These are phyloP conservation scores for Artibeus jamaicensis DNA, from an alignment of 2,797 vertebrate species.

Conservation along the genomic window DNA sequence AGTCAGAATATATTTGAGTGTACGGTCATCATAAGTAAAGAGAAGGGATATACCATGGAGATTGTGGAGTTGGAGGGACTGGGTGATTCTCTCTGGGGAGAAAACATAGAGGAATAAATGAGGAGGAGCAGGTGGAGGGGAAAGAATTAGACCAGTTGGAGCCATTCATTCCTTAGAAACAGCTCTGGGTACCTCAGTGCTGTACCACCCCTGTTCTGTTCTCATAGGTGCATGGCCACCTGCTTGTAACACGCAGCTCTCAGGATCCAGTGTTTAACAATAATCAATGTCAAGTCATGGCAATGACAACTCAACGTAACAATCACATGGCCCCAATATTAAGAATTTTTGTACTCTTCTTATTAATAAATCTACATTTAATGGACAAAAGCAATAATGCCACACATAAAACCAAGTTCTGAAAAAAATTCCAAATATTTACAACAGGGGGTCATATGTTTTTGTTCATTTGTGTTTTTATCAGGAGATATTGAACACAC, in stretches of 20 bases:
- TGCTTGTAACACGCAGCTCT: not conserved
- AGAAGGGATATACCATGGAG: not conserved
- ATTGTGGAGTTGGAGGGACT: not conserved
- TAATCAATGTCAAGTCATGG: not conserved
- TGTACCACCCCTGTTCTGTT: fast-evolving
- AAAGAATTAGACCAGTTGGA: not conserved
- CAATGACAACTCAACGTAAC: not conserved
- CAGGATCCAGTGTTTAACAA: too few species aligned
- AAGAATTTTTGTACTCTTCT: not conserved
- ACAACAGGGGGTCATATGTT: not conserved
- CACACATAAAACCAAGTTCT: not conserved
- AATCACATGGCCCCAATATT: not conserved
- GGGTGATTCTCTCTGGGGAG: not conserved
- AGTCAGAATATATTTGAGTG: not conserved
- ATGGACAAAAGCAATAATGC: not conserved
- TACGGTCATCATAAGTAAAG: not conserved
- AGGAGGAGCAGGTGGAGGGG: not conserved
- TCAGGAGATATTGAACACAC: not conserved
- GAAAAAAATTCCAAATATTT: not conserved
- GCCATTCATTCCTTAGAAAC: not conserved
- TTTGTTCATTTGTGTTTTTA: not conserved
- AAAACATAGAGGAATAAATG: not conserved
- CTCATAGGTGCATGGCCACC: too few species aligned
- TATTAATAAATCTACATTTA: not conserved
- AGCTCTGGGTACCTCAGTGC: not conserved